Evolutionary conservation across 2,888 invertebrate genomes (phyloP), one percentile per base, ranked within the genome.

Genomic region (Tachina fera): DNA sequence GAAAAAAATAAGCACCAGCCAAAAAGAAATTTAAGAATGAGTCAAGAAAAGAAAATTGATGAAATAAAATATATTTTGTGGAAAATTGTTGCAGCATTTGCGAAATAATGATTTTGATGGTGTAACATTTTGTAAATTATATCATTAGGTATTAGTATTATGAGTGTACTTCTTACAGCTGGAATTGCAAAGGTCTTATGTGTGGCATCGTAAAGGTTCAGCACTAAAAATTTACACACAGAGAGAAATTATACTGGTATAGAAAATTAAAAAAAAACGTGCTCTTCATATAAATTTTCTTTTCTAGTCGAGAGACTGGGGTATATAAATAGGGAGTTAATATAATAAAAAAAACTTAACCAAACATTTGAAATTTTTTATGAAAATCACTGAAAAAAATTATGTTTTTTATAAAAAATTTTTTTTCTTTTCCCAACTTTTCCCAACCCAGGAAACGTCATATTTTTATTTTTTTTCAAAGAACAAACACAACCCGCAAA

Each of bases 61-160:
- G 19, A 16, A 19, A 16, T 19, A 45, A 16, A 19, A 16, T 19
- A 45, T 13, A 43, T 16, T 22, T 45, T 53, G n/a, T 31, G 43
- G 45, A 13, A 71, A 60, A 39, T 53, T n/a, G 14, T 71, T 14
- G 53, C 51, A 56, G 51, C 76, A 67, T 71, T 82, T 47, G 70
- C 78, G 78, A 53, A 75, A 82, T 70, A 78, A 71, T 67, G 56
- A 78, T 78, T 87, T 87, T 84, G 67, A 87, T 81, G 53, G 60
- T 71, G 61, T 82, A 75, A 84, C 75, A 75, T 84, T 84, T 71
- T 75, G 84, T 82, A 75, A 84, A 81, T 82, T 75, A 87, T 71
- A 87, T 71, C 79, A 63, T 41, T 19, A 45, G 19, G 74, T 56
- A 39, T 6, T 53, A 3, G 19, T 60, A 9, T 43, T 19, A 43